Percentiles rank a stretch among this genome's conserved stretches.
Conservation (phyloP, 2,113 vertebrate genomes). For the Mesembrinibis cayennensis region DNA sequence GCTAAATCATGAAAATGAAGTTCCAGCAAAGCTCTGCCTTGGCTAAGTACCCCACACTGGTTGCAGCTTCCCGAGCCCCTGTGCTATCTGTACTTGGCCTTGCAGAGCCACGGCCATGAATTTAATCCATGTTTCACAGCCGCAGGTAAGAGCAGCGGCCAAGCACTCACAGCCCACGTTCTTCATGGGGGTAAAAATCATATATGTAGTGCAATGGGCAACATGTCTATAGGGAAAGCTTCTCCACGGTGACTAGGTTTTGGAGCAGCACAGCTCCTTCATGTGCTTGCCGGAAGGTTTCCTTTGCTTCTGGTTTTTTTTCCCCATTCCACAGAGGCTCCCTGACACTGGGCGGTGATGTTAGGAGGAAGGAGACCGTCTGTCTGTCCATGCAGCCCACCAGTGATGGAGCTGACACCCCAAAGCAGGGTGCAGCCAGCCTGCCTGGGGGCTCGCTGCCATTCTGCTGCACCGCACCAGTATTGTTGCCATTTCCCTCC, state of each 20-base stretch:
- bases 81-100: neutral
- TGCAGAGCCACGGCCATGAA: neutral
- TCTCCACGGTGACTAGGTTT: neutral
- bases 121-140: neutral
- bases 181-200: neutral
- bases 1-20: conserved; percentile 18
- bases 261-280: neutral
- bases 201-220: fast-evolving
- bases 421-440: neutral
- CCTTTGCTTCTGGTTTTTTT: neutral
- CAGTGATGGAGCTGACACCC: neutral
- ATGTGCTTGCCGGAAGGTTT: neutral
- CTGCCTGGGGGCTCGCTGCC: neutral
- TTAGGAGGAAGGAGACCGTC: neutral
- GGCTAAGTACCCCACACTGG: neutral
- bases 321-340: neutral
- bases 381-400: fast-evolving
- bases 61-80: neutral
- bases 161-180: neutral
- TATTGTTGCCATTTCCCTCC: neutral
- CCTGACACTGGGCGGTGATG: neutral
- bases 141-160: neutral
- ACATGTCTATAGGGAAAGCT: neutral
- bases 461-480: neutral
- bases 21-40: neutral